phyloP scores from a whole-genome alignment of 2,888 invertebrate species.

The Allacma fusca region DNA sequence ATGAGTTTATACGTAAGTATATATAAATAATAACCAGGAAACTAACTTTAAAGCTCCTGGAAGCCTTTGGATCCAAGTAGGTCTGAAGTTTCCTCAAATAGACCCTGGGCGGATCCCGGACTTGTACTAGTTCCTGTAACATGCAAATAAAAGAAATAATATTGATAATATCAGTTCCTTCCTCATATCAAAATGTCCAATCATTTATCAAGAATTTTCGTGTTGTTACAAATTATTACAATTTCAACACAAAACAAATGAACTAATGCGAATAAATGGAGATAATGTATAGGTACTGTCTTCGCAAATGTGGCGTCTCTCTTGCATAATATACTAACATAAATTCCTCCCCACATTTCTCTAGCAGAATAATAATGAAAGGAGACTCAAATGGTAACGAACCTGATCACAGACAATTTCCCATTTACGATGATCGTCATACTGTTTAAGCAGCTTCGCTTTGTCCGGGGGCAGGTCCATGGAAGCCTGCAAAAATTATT shows the following conservation, averaged over 20 bases:
- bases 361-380: no score
- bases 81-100: slow-evolving; percentile 95
- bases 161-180: not conserved
- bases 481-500: slow-evolving; percentile 85
- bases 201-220: no score
- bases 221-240: no score
- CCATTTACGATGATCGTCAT: slow-evolving; percentile 99
- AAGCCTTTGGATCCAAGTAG: slow-evolving; percentile 95
- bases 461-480: slow-evolving; percentile 99
- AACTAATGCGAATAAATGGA: not conserved
- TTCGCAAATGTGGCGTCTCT: no score
- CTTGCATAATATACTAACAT: no score
- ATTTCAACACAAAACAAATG: no score
- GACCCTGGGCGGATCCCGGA: slow-evolving; percentile 96
- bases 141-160: slow-evolving; percentile 21
- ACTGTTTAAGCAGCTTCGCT: slow-evolving; percentile 91
- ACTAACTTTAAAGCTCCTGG: slow-evolving; percentile 91
- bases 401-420: slow-evolving; percentile 99
- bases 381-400: slow-evolving; percentile 64
- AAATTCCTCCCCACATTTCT: no score
- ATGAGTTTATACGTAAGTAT: not conserved
- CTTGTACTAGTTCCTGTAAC: slow-evolving; percentile 89
- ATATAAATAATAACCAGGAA: not conserved
- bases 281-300: not conserved
- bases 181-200: no score